Percentiles rank a stretch among this genome's conserved stretches.
Evolutionary conservation across 1,140 invertebrate genomes (phyloP).

Genomic region (Drosophila nebulosa): DNA sequence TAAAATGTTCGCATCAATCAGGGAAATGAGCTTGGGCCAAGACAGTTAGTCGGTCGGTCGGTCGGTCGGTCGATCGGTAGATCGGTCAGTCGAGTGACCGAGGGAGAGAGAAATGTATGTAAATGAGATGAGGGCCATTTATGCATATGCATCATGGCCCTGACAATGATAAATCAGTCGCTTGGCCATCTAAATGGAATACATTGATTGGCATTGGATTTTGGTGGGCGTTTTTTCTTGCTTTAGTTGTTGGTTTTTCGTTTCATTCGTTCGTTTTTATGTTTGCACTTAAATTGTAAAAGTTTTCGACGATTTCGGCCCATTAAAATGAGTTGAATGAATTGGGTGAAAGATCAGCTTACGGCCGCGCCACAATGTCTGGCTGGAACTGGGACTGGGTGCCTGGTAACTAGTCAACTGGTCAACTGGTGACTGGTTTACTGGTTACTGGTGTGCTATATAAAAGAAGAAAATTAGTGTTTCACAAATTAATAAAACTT

Average conservation of each 20-base stretch:
- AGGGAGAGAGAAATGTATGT: conserved; percentile 47
- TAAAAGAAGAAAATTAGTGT: conserved; percentile 74
- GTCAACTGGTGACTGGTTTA: conserved; percentile 19
- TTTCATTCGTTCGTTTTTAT: conserved; percentile 8
- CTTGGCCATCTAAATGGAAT: conserved; percentile 13
- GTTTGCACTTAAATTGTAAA: conserved; percentile 53
- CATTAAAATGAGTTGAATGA: conserved; percentile 55
- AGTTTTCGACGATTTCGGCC: conserved; percentile 19
- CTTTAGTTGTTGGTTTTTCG: too few relatives aligned
- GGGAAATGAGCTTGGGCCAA: conserved; percentile 64
- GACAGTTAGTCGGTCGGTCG: conserved; percentile 17
- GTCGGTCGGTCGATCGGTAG: conserved; percentile 21
- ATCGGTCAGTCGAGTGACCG: conserved; percentile 38
- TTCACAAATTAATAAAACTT: conserved; percentile 78
- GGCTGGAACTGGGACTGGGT: conserved; percentile 21
- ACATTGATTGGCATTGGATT: conserved; percentile 2
- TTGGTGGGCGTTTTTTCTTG: conserved; percentile 46
- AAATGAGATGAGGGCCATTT: conserved; percentile 12
- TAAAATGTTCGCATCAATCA: conserved; percentile 73
- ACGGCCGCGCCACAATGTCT: conserved; percentile 67
- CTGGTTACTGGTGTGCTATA: conserved; percentile 18
- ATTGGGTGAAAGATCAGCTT: conserved; percentile 59
- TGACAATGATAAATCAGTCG: conserved; percentile 71
- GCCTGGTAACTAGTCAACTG: conserved; percentile 1
- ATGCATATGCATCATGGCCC: conserved; percentile 51